Evolutionary conservation across 1,140 invertebrate genomes (phyloP).

Genomic region (Rhopalosiphum maidis): DNA sequence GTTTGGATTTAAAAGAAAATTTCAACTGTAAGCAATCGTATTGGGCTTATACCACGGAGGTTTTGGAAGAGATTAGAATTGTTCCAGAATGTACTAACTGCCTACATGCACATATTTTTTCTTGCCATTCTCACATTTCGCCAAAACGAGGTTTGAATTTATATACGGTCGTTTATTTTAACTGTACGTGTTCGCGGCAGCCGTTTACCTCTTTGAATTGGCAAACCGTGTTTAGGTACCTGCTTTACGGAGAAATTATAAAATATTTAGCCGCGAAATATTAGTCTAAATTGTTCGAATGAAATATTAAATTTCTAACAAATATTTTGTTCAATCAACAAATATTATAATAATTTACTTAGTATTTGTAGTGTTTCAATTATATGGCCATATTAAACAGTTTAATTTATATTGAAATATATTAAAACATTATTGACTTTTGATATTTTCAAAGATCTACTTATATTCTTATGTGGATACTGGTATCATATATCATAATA

Average conservation of each 20-base stretch:
- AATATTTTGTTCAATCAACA: neutral
- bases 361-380: neutral
- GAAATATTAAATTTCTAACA: neutral
- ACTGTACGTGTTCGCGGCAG: constrained; percentile 27
- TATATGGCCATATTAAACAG: neutral
- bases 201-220: neutral
- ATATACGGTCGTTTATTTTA: constrained; percentile 35
- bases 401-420: neutral
- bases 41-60: neutral
- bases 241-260: neutral
- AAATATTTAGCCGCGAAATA: neutral
- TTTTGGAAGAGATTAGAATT: constrained; percentile 3
- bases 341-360: neutral
- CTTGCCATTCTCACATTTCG: neutral
- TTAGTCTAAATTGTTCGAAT: neutral
- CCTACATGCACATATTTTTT: constrained; percentile 35
- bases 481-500: neutral
- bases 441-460: neutral
- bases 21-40: neutral
- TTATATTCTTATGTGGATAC: neutral
- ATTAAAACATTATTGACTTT: neutral
- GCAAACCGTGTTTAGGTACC: neutral
- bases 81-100: neutral
- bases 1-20: neutral
- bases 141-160: constrained; percentile 29